These are phyloP conservation scores for Schizaphis graminum DNA, from an alignment of 2,888 invertebrate species.

Conservation along the genomic window DNA sequence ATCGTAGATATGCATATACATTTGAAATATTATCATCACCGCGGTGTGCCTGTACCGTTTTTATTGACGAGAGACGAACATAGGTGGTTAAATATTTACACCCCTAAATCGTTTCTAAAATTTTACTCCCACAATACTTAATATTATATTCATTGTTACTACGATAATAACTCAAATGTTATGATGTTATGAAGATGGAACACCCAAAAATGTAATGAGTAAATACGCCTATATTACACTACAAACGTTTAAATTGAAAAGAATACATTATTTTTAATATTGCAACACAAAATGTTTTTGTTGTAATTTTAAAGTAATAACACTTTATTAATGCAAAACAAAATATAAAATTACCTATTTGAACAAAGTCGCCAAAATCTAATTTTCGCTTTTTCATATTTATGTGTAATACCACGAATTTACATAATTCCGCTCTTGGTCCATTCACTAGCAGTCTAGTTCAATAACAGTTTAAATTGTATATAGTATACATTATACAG, in stretches of 20 bases:
- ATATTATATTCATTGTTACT: neutral
- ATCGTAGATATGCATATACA: neutral
- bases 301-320: no score
- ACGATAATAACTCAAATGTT: no score
- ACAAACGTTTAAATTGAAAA: no score
- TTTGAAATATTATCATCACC: neutral
- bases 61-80: neutral
- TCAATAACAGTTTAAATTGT: neutral
- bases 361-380: neutral
- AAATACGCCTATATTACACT: no score
- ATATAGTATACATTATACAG: neutral
- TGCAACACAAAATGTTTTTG: no score
- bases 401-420: neutral
- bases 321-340: no score
- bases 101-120: neutral
- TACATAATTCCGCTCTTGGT: neutral
- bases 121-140: neutral
- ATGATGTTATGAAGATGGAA: no score
- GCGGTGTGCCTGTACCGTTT: neutral
- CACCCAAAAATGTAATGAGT: no score
- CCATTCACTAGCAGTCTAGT: neutral
- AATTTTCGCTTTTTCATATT: neutral
- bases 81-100: neutral
- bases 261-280: no score
- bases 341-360: no score